These are phyloP conservation scores for Drosophila willistoni DNA, from an alignment of 1,140 invertebrate genomes.

Conservation along the genomic window DNA sequence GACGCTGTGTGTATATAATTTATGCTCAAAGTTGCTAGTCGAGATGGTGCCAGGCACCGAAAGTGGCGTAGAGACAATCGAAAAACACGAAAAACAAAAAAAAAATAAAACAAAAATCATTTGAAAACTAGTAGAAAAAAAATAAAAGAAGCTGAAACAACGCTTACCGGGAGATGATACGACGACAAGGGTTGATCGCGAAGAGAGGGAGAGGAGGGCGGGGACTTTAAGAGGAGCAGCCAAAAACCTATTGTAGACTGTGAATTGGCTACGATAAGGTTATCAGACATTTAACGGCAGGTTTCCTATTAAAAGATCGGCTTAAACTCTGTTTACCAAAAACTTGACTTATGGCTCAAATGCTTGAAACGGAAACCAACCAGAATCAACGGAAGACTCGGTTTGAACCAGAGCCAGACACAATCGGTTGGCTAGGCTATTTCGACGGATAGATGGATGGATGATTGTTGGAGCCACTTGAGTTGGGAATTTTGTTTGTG, in stretches of 20 bases:
- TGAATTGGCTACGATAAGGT: conserved; percentile 58
- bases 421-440: neutral
- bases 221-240: neutral
- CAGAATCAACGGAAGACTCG: conserved; percentile 13
- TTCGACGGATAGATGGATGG: neutral
- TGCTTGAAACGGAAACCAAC: conserved; percentile 39
- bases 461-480: conserved; percentile 12
- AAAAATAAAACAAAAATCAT: conserved; percentile 36
- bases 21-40: conserved; percentile 74
- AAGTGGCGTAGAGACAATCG: conserved; percentile 71
- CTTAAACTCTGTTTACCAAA: conserved; percentile 31
- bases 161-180: too few relatives aligned
- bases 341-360: conserved; percentile 51
- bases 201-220: neutral
- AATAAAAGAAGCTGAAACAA: conserved; percentile 30
- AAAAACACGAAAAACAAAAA: conserved; percentile 34
- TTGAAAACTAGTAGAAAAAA: conserved; percentile 64
- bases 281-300: conserved; percentile 39
- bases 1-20: conserved; percentile 58
- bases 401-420: conserved; percentile 17
- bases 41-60: conserved; percentile 73
- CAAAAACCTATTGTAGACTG: conserved; percentile 29
- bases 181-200: too few relatives aligned
- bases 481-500: conserved; percentile 47
- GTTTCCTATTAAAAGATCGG: conserved; percentile 47